These are phyloP conservation scores for Solen grandis DNA, from an alignment of 1,140 invertebrate genomes.

Conservation along the genomic window DNA sequence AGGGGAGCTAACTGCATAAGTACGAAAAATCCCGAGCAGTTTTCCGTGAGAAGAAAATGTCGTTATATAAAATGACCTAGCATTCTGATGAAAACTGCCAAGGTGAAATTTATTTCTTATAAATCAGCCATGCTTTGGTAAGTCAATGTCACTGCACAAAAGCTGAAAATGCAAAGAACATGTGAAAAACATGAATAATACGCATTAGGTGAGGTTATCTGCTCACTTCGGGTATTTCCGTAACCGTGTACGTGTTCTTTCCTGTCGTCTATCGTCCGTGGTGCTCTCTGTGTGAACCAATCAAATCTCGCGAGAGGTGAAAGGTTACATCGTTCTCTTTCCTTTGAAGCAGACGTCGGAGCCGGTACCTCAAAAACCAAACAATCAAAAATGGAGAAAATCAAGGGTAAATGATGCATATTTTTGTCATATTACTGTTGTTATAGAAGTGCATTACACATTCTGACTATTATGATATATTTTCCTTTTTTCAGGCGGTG, in stretches of 20 bases:
- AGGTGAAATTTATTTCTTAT: background rate
- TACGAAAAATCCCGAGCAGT: no score
- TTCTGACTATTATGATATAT: background rate
- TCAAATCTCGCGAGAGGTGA: slow-evolving; percentile 40
- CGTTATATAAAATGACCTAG: no score
- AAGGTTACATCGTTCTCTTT: slow-evolving; percentile 29
- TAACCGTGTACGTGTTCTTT: slow-evolving; percentile 37
- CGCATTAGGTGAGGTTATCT: background rate
- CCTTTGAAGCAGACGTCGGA: background rate
- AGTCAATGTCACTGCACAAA: background rate
- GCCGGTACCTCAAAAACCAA: background rate
- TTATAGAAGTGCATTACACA: background rate
- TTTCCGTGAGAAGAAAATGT: no score
- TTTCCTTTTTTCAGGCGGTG: slow-evolving; percentile 81
- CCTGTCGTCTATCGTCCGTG: slow-evolving; percentile 24
- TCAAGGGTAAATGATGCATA: slow-evolving; percentile 64
- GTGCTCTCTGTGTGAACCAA: slow-evolving; percentile 45
- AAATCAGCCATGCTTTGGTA: background rate
- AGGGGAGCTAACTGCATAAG: no score
- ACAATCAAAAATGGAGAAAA: slow-evolving; percentile 69
- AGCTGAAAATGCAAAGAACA: background rate
- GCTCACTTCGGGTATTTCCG: background rate
- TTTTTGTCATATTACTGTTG: background rate
- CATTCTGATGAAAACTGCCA: background rate
- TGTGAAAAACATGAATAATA: background rate